phyloP scores from a whole-genome alignment of 2,113 vertebrate genomes.

The Silurus glanis region DNA sequence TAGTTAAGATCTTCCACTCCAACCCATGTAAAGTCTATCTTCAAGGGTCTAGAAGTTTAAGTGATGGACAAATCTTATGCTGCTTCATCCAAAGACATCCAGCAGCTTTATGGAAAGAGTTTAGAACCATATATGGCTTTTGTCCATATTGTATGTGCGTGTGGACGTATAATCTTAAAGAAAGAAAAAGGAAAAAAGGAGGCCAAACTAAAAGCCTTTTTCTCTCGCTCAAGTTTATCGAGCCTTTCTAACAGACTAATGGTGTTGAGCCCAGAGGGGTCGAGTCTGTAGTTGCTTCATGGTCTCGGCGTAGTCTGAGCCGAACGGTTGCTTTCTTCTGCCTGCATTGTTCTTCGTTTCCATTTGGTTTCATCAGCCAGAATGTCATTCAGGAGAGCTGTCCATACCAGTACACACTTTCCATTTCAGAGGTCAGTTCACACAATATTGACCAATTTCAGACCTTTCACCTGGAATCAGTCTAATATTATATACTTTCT shows the following conservation, averaged over 20 bases:
- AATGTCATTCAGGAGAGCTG: slow-evolving; percentile 11
- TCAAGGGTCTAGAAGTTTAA: too few relatives aligned
- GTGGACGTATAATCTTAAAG: too few relatives aligned
- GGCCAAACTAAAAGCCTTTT: background rate
- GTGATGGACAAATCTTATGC: too few relatives aligned
- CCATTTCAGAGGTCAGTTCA: slow-evolving; percentile 41
- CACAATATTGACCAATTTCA: slow-evolving; percentile 19
- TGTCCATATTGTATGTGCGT: too few relatives aligned
- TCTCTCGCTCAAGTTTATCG: slow-evolving; percentile 10
- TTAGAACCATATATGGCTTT: too few relatives aligned
- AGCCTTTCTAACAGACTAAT: slow-evolving; percentile 39
- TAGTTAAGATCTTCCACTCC: too few relatives aligned
- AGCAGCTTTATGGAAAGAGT: too few relatives aligned
- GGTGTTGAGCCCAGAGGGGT: slow-evolving; percentile 9
- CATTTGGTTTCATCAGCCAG: slow-evolving; percentile 27
- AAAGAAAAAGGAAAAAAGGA: background rate
- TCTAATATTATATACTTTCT: slow-evolving; percentile 32
- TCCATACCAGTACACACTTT: slow-evolving; percentile 13
- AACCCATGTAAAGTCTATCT: too few relatives aligned
- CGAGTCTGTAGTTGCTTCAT: background rate
- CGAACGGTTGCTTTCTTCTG: slow-evolving; percentile 8
- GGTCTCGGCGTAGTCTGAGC: background rate
- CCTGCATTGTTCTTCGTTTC: background rate
- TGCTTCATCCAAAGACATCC: too few relatives aligned
- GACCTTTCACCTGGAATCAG: slow-evolving; percentile 32